Base-by-base conservation (phyloP, 64 coral and sea anemone species). In the Stichodactyla mertensii region DNA sequence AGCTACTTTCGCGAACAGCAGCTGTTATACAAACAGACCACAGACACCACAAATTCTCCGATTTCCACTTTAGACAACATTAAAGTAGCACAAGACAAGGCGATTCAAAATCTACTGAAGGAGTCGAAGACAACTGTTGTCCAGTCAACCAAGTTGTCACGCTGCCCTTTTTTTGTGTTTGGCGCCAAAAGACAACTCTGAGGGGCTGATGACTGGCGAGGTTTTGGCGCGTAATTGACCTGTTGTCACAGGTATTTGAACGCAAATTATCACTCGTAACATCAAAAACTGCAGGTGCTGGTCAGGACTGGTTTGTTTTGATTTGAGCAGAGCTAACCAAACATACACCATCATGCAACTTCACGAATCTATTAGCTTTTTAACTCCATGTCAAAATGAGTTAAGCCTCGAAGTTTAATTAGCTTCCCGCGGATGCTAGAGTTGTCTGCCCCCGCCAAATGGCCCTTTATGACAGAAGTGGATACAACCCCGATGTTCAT, bases 201-300 rank as follows among this genome's bases (percentile, higher is more conserved):
- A 52, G 51, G 26, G 53, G 53, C 36, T 52, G 78, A 52, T 81
- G 36, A 81, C 26, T 52, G 51, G 36, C 15, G 51, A 53, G 57
- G 71, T 87, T 87, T 86, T 91, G 84, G 89, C 89, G 77, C 69
- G 89, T 91, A 91, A 91, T 91, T 87, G 89, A 91, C 86, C 64
- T 91, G 86, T 91, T 91, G 89, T 91, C 89, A 87, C 89, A 81
- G 85, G 26, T 87, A 74, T 74, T 74, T 82, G 78, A 91, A 87
- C 51, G 77, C 79, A 23, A 74, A 74, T 27, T 74, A 74, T 74
- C 69, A 23, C 62, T 66, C 4, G 7, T 27, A 74, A 31, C 23
- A 31, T 28, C 69, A 27, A 6, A 26, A 31, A n/a, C 22, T 74
- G 69, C 69, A 74, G 69, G 24, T 74, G 69, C 5, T 74, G 36